Base-by-base conservation (phyloP, 1,140 invertebrate genomes). In the Hylyphantes graminicola region DNA sequence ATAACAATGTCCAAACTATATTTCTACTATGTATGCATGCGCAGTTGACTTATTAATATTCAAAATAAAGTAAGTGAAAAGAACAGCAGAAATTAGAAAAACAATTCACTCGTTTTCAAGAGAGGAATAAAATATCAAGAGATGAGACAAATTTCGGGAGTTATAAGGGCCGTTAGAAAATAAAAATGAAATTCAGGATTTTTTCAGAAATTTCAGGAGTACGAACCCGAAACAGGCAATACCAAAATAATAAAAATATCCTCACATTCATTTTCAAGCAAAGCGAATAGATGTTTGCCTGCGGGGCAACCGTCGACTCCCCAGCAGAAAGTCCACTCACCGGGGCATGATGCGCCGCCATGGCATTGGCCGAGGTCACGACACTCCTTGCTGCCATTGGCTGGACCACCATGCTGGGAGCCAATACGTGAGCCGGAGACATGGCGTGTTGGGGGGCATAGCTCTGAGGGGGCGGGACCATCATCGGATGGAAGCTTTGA, bases 401-500 rank as follows among this genome's bases (percentile, higher is more conserved):
- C 48, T 51, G 83, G 3, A 76, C 15, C 48, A 80, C 84, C 59
- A 85, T 79, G 35, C 51, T 79, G 53, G 65, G 13, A 9, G 76
- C 51, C 5, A 85, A 17, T 11, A 85, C 76, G 54, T 85, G 84
- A 54, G 64, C 75, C 15, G 68, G 73, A 35, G 73, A 64, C 50
- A 85, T 79, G 19, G 19, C 50, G 48, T 74, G 65, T 35, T 64
- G 67, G 63, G 85, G 80, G 51, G 68, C 80, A 73, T 85, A 86
- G 55, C 67, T 81, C 48, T 57, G 78, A 55, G 77, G 59, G 53
- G 80, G 77, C 4, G 75, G 68, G n/a, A 59, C 50, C 50, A 67
- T 77, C 63, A 85, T 75, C 35, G 63, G 77, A 84, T 79, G 87
- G 63, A 85, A 87, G 73, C 82, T 86, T 59, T 86, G 86, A 83